phyloP scores from a whole-genome alignment of 2,888 invertebrate species.

The Machimus atricapillus region DNA sequence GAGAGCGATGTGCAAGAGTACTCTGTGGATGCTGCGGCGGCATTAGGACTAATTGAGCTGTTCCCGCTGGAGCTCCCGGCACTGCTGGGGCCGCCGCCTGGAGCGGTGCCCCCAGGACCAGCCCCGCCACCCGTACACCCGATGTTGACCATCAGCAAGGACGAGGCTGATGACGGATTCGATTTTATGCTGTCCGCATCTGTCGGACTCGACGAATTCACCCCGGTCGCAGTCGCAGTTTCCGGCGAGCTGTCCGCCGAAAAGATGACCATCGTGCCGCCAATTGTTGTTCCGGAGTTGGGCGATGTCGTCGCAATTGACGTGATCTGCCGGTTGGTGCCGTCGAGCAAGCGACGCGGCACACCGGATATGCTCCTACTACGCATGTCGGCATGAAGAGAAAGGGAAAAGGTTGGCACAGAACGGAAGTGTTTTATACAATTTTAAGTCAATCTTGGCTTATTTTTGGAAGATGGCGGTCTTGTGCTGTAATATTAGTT shows the following conservation, averaged over 20 bases:
- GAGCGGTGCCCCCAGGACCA: neutral
- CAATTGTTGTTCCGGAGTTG: slow-evolving; percentile 48
- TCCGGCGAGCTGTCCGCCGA: slow-evolving; percentile 28
- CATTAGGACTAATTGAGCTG: slow-evolving; percentile 37
- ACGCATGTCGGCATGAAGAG: slow-evolving; percentile 7
- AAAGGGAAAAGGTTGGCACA: slow-evolving; percentile 37
- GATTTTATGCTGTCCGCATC: slow-evolving; percentile 60
- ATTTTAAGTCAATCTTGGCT: neutral
- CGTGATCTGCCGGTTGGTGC: slow-evolving; percentile 57
- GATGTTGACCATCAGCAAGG: slow-evolving; percentile 53
- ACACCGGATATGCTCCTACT: slow-evolving; percentile 61
- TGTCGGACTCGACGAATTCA: slow-evolving; percentile 56
- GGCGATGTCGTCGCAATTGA: slow-evolving; percentile 52
- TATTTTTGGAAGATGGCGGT: neutral
- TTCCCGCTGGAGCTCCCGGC: slow-evolving; percentile 23
- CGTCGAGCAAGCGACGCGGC: slow-evolving; percentile 61
- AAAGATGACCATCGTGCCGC: slow-evolving; percentile 36
- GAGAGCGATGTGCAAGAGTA: slow-evolving; percentile 55
- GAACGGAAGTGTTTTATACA: slow-evolving; percentile 18
- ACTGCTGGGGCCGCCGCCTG: slow-evolving; percentile 15
- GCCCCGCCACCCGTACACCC: slow-evolving; percentile 31
- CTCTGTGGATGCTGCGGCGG: slow-evolving; percentile 48
- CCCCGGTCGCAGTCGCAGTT: slow-evolving; percentile 45
- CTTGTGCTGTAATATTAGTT: neutral
- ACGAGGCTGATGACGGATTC: slow-evolving; percentile 57